Evolutionary conservation across 2,797 vertebrate species (phyloP).

Genomic region (Pithecia hirsuta): DNA sequence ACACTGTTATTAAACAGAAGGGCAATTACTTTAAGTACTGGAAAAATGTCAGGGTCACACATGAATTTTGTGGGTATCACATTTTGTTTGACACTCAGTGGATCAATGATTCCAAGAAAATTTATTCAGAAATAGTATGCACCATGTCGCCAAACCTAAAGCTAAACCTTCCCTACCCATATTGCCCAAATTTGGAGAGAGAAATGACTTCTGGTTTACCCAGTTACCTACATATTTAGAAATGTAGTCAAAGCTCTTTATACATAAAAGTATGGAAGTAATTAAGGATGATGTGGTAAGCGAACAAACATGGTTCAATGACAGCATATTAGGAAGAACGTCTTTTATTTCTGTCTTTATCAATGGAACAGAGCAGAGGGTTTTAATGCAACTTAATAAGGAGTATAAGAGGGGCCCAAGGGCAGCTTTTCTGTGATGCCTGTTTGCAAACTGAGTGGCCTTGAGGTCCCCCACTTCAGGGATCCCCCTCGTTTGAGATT

Average conservation of each 20-base stretch:
- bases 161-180: slow-evolving; percentile 69
- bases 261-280: slow-evolving; percentile 82
- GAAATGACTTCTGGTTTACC: slow-evolving; percentile 79
- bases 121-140: slow-evolving; percentile 84
- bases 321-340: slow-evolving; percentile 77
- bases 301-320: slow-evolving; percentile 81
- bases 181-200: slow-evolving; percentile 69
- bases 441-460: slow-evolving; percentile 74
- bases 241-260: slow-evolving; percentile 81
- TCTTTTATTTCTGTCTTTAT: slow-evolving; percentile 82
- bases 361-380: slow-evolving; percentile 80
- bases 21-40: slow-evolving; percentile 89
- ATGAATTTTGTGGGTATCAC: slow-evolving; percentile 85
- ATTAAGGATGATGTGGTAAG: slow-evolving; percentile 84
- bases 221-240: slow-evolving; percentile 81
- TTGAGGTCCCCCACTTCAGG: slow-evolving; percentile 62
- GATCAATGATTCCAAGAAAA: slow-evolving; percentile 86
- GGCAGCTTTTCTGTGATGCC: slow-evolving; percentile 73
- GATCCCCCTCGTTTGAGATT: slow-evolving; percentile 50
- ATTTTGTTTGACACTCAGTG: slow-evolving; percentile 83
- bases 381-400: slow-evolving; percentile 81
- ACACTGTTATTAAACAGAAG: slow-evolving; percentile 89
- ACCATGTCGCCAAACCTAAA: slow-evolving; percentile 76
- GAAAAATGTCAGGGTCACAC: slow-evolving; percentile 86
- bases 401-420: slow-evolving; percentile 79